These are phyloP conservation scores for Upupa epops DNA, from an alignment of 2,113 vertebrate genomes.

Conservation along the genomic window DNA sequence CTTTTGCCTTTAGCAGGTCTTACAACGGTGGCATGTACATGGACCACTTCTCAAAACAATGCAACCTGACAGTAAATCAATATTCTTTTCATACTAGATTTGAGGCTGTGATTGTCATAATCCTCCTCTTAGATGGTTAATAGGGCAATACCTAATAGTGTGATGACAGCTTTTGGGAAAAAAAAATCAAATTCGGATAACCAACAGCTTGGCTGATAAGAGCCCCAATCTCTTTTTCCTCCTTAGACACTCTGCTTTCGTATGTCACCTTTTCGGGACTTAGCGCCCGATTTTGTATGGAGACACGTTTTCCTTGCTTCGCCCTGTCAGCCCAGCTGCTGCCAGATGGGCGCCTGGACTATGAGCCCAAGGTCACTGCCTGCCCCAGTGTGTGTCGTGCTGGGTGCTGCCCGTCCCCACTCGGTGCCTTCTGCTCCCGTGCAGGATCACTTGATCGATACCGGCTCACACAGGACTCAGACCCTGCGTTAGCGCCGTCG, in stretches of 20 bases:
- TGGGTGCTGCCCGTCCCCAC: not conserved
- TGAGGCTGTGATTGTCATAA: slow-evolving; percentile 84
- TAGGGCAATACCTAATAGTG: slow-evolving; percentile 57
- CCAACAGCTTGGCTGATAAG: not conserved
- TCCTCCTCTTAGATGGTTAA: slow-evolving; percentile 79
- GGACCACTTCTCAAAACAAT: slow-evolving; percentile 82
- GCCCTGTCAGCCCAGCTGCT: not conserved
- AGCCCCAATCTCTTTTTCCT: not conserved
- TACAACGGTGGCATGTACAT: slow-evolving; percentile 68
- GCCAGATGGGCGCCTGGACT: not conserved
- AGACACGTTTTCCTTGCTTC: not conserved
- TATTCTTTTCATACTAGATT: slow-evolving; percentile 85
- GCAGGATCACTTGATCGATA: too few relatives aligned
- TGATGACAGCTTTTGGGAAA: not conserved
- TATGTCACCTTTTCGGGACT: not conserved
- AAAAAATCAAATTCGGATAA: not conserved
- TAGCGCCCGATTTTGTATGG: not conserved
- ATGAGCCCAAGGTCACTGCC: not conserved
- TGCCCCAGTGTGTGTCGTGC: not conserved
- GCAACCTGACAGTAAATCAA: slow-evolving; percentile 92
- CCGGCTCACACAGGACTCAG: too few relatives aligned
- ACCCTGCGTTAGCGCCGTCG: too few relatives aligned
- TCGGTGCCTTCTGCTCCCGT: too few relatives aligned
- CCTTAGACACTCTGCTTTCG: not conserved
- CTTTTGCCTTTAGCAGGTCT: slow-evolving; percentile 76